These are phyloP conservation scores for Pseudomyrmex sp. DNA, from an alignment of 1,140 invertebrate species.

Conservation along the genomic window DNA sequence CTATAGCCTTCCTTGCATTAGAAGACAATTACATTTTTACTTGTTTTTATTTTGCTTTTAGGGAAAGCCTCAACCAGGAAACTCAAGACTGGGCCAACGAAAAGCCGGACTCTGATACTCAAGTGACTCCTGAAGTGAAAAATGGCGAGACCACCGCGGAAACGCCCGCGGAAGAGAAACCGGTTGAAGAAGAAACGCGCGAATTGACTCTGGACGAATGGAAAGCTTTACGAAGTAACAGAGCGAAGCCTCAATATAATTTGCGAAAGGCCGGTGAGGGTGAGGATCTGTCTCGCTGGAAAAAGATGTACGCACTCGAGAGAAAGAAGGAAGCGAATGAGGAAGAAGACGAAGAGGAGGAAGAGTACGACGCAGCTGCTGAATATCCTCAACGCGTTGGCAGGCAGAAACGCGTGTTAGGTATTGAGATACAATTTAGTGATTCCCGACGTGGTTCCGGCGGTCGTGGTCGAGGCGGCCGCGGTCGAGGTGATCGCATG, in stretches of 20 bases:
- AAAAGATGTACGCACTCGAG: slow-evolving; percentile 94
- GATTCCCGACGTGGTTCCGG: slow-evolving; percentile 91
- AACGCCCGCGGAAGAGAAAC: slow-evolving; percentile 82
- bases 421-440: slow-evolving; percentile 96
- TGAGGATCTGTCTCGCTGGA: slow-evolving; percentile 95
- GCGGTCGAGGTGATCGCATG: slow-evolving; percentile 84
- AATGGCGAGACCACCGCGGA: slow-evolving; percentile 82
- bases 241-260: slow-evolving; percentile 94
- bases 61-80: slow-evolving; percentile 83
- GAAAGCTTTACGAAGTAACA: slow-evolving; percentile 91
- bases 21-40: neutral
- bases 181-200: slow-evolving; percentile 91
- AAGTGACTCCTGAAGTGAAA: slow-evolving; percentile 77
- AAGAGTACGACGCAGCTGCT: slow-evolving; percentile 90
- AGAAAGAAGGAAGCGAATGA: slow-evolving; percentile 91
- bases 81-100: slow-evolving; percentile 84
- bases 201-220: slow-evolving; percentile 95
- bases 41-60: slow-evolving; percentile 56
- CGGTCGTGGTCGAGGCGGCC: slow-evolving; percentile 86
- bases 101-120: slow-evolving; percentile 80
- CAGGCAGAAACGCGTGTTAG: slow-evolving; percentile 93
- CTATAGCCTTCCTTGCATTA: too few relatives aligned
- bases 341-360: slow-evolving; percentile 89
- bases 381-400: slow-evolving; percentile 95
- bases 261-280: slow-evolving; percentile 96